phyloP scores from a whole-genome alignment of 2,113 vertebrate species.

The Mohoua ochrocephala region DNA sequence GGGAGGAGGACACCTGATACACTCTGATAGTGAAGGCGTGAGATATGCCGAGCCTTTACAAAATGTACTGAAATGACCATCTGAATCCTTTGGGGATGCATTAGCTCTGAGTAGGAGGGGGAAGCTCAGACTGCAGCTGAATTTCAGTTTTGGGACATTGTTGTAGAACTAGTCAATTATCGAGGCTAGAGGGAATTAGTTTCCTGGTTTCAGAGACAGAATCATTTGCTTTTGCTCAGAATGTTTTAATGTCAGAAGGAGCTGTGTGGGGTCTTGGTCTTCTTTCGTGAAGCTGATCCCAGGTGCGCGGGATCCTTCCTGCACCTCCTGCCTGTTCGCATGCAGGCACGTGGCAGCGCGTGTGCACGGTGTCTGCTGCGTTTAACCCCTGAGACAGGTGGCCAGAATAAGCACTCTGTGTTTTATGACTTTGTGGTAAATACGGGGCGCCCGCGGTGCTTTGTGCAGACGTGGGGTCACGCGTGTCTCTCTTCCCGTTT shows the following conservation, averaged over 20 bases:
- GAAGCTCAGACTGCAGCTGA: neutral
- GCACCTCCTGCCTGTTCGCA: neutral
- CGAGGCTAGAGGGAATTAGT: neutral
- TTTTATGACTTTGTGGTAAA: rapidly evolving
- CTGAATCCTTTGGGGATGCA: neutral
- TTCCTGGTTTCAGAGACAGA: neutral
- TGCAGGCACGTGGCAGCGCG: rapidly evolving
- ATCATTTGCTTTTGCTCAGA: neutral
- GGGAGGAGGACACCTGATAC: neutral
- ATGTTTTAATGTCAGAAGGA: neutral
- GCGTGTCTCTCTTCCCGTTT: neutral
- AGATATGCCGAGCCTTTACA: neutral
- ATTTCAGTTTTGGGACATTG: neutral
- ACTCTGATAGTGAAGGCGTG: neutral
- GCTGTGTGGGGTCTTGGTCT: neutral
- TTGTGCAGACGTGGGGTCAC: neutral
- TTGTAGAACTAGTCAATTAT: neutral
- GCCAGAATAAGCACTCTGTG: neutral
- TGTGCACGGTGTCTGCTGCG: rapidly evolving
- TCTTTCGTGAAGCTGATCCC: neutral
- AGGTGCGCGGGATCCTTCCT: neutral
- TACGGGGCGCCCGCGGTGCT: rapidly evolving
- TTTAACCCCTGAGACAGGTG: neutral
- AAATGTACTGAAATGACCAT: neutral
- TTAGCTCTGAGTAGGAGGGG: neutral